Base-by-base conservation (phyloP, 2,113 vertebrate species). In the Lophura nycthemera region DNA sequence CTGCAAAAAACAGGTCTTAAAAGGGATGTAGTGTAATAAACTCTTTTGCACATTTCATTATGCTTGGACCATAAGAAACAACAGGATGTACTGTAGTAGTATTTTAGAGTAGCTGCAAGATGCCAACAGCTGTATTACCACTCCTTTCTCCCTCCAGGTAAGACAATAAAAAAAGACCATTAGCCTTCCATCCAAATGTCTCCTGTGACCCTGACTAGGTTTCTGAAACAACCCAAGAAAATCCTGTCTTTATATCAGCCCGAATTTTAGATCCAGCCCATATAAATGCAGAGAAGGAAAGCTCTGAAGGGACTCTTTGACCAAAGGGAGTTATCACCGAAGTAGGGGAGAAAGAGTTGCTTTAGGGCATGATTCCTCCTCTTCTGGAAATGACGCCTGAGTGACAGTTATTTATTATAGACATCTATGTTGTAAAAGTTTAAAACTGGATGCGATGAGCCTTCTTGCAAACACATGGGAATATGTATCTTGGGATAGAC, bases 1-100 rank as follows among this genome's bases (percentile, higher is more conserved):
- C 50, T 77, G 38, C 57, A 94, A 86, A 90, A 95, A 95, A 7
- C n/a, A 71, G 42, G 50, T 80, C 64, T 92, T 83, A 66, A 79
- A 85, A 60, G 25, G 29, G 45, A 13, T 0, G 0, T 20, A 63
- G 12, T 36, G 8, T 67, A 71, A 83, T 66, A 8, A 52, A 52
- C 25, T 52, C 50, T 27, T 52, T 52, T 52, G 25, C 56, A 22
- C 14, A 47, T 91, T 86, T 93, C 69, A 77, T 88, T 83, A 71
- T 48, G 17, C 38, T 81, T 77, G 65, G 83, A 38, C 13, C 65
- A 74, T 34, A 81, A 66, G 12, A 77, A 88, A 50, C 30, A 88
- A 15, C 17, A 45, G 32, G 50, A 63, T 1, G 0, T 73, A 30
- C 6, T 81, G 12, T n/a, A 22, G 21, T 34, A 61, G 8, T 32